Evolutionary conservation across 2,797 vertebrate species (phyloP), one percentile per base, ranked within the genome.

Genomic region (Bufotes viridis): DNA sequence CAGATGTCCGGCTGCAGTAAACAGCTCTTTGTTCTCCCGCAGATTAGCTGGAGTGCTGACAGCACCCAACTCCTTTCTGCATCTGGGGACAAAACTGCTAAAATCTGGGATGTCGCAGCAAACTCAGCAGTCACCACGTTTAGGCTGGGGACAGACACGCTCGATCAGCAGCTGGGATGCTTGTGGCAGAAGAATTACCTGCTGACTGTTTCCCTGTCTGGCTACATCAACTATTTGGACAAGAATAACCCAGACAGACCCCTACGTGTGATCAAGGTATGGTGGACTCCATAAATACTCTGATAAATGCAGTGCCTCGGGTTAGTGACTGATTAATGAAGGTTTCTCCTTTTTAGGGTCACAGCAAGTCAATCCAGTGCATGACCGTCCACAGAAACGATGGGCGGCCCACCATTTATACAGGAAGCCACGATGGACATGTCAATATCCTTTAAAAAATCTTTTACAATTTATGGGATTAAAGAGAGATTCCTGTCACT

Each of bases 171-270:
- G 95, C 94, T 99, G 94, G 98, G 98, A 92, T 99, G 98, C 92
- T 92, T 99, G 90, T 99, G 98, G 98, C 98, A 98, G 94, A 97
- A 97, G 34, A 92, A 97, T 91, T 95, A 98, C 92, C 95, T 99
- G 89, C 93, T 99, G 90, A 96, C 96, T 87, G 9, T 99, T 89
- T 99, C 98, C 26, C 92, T 99, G 90, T 97, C 98, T 0, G 98
- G 98, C 76, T 97, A 96, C 93, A 99, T 99, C 94, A 99, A 98
- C 93, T 99, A 99, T 92, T 94, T 99, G 96, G 98, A 99, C 95
- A 97, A 94, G 93, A 98, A 97, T 94, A 98, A 97, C 92, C 97
- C 98, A 18, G 90, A 95, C 93, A 96, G 96, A 2, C 97, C 97
- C 49, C 93, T 98, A 53, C 96, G 96, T 83, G 91, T 95, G 58